Evolutionary conservation across 1,140 invertebrate genomes (phyloP).

Genomic region (Caenorhabditis briggsae): DNA sequence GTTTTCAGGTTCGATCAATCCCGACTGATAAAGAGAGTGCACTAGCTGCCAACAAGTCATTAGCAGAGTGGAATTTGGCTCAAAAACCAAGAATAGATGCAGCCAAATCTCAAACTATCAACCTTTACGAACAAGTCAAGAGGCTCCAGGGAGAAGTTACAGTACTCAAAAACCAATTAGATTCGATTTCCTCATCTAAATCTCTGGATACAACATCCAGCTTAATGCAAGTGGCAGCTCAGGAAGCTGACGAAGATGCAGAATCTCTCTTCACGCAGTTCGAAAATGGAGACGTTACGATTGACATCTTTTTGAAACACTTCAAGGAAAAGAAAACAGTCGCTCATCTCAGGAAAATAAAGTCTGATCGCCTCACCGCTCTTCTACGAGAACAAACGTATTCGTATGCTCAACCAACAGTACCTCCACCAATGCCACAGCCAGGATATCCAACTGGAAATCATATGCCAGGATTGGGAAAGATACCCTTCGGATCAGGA

Average conservation of each 20-base stretch:
- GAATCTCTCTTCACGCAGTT: constrained; percentile 46
- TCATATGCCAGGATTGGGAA: constrained; percentile 29
- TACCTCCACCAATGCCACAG: constrained; percentile 2
- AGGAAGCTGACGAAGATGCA: constrained; percentile 61
- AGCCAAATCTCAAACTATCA: not conserved
- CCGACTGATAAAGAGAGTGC: constrained; percentile 57
- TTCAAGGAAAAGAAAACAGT: constrained; percentile 58
- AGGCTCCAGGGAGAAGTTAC: constrained; percentile 17
- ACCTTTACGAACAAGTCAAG: constrained; percentile 34
- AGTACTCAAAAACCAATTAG: constrained; percentile 39
- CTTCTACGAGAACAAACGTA: constrained; percentile 57
- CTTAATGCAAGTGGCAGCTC: constrained; percentile 60
- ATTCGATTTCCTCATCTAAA: constrained; percentile 5
- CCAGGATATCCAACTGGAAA: constrained; percentile 40
- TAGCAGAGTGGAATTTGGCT: constrained; percentile 61
- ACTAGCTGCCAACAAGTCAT: constrained; percentile 53
- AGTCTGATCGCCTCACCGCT: constrained; percentile 44
- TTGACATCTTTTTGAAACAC: constrained; percentile 58
- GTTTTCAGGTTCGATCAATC: constrained; percentile 58
- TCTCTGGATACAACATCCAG: constrained; percentile 43
- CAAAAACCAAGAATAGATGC: constrained; percentile 54
- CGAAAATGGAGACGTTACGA: constrained; percentile 20
- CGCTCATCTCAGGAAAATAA: constrained; percentile 60
- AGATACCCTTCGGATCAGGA: constrained; percentile 24
- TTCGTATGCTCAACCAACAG: constrained; percentile 38